Conservation (phyloP, 2,113 vertebrate genomes). For the Terrapene triunguis region DNA sequence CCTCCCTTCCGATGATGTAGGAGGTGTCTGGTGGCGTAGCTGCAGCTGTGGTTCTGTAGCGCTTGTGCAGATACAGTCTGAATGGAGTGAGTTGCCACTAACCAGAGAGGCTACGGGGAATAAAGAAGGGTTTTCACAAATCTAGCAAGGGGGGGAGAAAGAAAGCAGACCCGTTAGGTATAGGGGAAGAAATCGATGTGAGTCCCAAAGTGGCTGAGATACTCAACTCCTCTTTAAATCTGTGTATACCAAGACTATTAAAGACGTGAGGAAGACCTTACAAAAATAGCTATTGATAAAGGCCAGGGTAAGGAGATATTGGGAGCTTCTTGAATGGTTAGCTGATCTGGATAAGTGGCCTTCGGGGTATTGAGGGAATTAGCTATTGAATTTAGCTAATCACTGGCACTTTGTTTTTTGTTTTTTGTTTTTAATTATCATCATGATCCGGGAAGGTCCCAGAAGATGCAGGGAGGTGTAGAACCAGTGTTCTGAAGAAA, state of each 20-base stretch:
- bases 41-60: not conserved
- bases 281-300: conserved; percentile 39
- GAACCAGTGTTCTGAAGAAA: not conserved
- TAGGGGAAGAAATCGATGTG: conserved; percentile 37
- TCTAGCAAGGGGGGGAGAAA: not conserved
- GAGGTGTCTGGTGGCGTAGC: not conserved
- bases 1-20: not conserved
- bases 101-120: not conserved
- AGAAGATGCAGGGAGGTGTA: not conserved
- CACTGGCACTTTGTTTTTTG: not conserved
- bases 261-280: conserved; percentile 10
- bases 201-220: conserved; percentile 18
- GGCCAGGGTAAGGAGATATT: conserved; percentile 1
- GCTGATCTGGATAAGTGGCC: conserved; percentile 28
- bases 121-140: conserved; percentile 21
- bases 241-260: conserved; percentile 22
- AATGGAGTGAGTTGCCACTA: not conserved
- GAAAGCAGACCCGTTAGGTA: conserved; percentile 33
- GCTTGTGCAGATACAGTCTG: not conserved
- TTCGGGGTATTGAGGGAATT: conserved; percentile 12
- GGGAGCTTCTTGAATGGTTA: conserved; percentile 17
- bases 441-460: not conserved
- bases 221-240: conserved; percentile 24
- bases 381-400: not conserved
- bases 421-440: too few relatives aligned